A percentile compares a stretch with the other conserved stretches of the same genome.
Evolutionary conservation across 2,797 vertebrate species (phyloP).

Genomic region (Acanthurus lineatus): DNA sequence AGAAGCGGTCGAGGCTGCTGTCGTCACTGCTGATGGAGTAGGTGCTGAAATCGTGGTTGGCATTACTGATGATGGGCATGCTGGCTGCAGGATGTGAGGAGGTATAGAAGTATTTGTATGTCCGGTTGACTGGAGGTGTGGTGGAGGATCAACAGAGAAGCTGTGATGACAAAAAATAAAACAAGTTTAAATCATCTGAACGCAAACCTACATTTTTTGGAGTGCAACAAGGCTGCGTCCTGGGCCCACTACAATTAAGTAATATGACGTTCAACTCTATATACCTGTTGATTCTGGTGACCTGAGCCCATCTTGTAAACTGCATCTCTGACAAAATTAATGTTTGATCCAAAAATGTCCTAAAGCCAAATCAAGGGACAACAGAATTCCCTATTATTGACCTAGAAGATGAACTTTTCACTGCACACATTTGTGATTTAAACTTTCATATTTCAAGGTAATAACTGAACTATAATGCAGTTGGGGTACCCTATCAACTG

Average conservation of each 20-base stretch:
- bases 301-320: not conserved
- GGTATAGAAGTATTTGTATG: not conserved
- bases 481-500: not conserved
- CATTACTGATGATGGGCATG: constrained; percentile 92
- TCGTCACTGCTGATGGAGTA: constrained; percentile 87
- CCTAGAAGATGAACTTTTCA: not conserved
- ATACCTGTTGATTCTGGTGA: not conserved
- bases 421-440: not conserved
- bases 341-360: not conserved
- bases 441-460: not conserved
- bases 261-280: constrained; percentile 8
- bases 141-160: constrained; percentile 9
- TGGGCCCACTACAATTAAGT: not conserved
- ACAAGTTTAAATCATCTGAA: not conserved
- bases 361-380: not conserved
- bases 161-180: constrained; percentile 28
- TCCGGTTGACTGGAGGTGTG: constrained; percentile 5
- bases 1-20: constrained; percentile 88
- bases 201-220: not conserved
- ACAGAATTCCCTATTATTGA: not conserved
- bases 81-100: constrained; percentile 55
- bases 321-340: not conserved
- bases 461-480: not conserved
- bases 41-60: constrained; percentile 88
- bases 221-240: not conserved